These are phyloP conservation scores for Lacerta viridis DNA, from an alignment of 2,797 vertebrate genomes.

Conservation along the genomic window DNA sequence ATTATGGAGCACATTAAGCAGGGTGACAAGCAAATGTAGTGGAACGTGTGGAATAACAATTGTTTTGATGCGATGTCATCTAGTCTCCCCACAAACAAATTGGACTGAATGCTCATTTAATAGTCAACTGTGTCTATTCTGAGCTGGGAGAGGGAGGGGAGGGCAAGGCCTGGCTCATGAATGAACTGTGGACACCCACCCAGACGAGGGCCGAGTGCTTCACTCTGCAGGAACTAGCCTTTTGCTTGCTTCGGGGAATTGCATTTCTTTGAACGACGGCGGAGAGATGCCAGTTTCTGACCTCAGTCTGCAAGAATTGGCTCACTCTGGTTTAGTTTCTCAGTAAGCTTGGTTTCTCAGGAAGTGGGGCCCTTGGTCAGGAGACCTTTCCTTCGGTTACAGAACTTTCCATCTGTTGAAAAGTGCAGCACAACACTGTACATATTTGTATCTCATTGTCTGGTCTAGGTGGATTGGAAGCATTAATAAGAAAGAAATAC, in stretches of 20 bases:
- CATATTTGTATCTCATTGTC: not conserved
- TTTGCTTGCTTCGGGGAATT: slow-evolving; percentile 15
- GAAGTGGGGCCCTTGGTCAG: not conserved
- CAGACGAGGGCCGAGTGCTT: too few relatives aligned
- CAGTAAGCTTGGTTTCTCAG: not conserved
- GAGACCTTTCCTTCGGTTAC: not conserved
- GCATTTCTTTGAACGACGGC: slow-evolving; percentile 9
- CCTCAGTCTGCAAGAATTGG: not conserved
- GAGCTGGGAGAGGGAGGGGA: not conserved
- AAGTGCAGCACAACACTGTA: not conserved
- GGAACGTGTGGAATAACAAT: too few relatives aligned
- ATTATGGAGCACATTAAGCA: too few relatives aligned
- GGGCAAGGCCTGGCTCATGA: not conserved
- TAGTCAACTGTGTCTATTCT: not conserved
- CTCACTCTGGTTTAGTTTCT: not conserved
- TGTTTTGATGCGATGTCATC: too few relatives aligned
- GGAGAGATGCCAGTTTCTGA: not conserved
- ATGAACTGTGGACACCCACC: too few relatives aligned
- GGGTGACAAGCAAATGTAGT: too few relatives aligned
- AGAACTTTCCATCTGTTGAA: not conserved
- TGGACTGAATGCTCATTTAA: too few relatives aligned
- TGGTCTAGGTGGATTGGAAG: not conserved
- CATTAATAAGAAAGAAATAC: not conserved
- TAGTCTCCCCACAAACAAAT: too few relatives aligned
- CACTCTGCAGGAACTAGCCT: not conserved